These are phyloP conservation scores for Apomyelois bistriatella DNA, from an alignment of 2,888 invertebrate species.

Conservation along the genomic window DNA sequence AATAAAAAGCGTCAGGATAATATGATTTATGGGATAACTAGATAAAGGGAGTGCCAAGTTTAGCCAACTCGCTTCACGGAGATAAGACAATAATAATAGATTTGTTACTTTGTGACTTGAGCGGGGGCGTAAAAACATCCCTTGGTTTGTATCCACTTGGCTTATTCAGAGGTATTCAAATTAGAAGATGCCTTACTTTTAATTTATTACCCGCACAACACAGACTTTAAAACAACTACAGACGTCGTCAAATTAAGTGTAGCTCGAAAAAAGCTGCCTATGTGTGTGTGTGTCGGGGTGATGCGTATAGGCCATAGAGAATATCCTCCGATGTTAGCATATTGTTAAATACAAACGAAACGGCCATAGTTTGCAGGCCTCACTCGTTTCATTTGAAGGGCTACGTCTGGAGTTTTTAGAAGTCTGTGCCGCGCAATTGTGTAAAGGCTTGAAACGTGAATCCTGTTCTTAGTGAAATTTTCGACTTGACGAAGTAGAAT, in stretches of 20 bases:
- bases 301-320: too few species aligned
- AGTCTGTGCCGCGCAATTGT: slow-evolving; percentile 5
- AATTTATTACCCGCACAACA: slow-evolving; percentile 16
- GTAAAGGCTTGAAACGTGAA: slow-evolving; percentile 6
- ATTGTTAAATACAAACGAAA: too few species aligned
- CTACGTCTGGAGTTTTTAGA: too few species aligned
- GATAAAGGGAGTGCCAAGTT: slow-evolving; percentile 65
- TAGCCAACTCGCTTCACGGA: slow-evolving; percentile 37
- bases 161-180: slow-evolving; percentile 20
- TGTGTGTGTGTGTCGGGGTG: too few species aligned
- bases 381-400: too few species aligned
- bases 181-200: slow-evolving; percentile 20
- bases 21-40: slow-evolving; percentile 70
- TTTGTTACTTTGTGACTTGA: slow-evolving; percentile 49
- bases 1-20: slow-evolving; percentile 69
- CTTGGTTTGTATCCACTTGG: neutral
- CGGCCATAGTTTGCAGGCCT: too few species aligned
- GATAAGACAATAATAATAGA: slow-evolving; percentile 66
- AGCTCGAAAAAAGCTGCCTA: too few species aligned
- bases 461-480: slow-evolving; percentile 5
- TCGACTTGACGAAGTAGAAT: slow-evolving; percentile 1
- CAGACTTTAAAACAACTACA: too few species aligned
- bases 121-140: slow-evolving; percentile 23
- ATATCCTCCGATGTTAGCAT: too few species aligned
- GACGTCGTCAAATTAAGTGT: too few species aligned